Evolutionary conservation across 1,140 invertebrate genomes (phyloP).

Genomic region (Lamellibrachia luymesi): DNA sequence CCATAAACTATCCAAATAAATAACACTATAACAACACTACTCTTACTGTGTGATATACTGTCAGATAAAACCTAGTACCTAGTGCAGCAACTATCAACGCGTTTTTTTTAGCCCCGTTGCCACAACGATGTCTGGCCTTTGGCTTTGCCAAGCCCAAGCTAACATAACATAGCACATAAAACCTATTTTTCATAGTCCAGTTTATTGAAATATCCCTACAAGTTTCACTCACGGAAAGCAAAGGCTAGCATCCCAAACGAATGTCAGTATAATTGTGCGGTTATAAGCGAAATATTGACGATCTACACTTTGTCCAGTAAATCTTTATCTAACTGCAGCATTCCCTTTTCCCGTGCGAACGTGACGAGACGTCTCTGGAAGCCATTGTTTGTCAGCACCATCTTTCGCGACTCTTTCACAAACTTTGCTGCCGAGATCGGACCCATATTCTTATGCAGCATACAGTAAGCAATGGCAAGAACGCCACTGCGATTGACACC

Average conservation of each 20-base stretch:
- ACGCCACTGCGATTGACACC: constrained; percentile 30
- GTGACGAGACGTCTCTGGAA: constrained; percentile 22
- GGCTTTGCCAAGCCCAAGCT: too few relatives aligned
- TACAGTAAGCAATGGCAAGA: constrained; percentile 22
- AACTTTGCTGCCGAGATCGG: constrained; percentile 23
- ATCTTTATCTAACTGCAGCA: constrained; percentile 22
- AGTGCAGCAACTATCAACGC: too few relatives aligned
- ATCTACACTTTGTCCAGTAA: background rate
- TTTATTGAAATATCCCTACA: background rate
- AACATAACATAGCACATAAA: background rate
- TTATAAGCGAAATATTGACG: background rate
- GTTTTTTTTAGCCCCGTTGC: too few relatives aligned
- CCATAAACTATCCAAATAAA: too few relatives aligned
- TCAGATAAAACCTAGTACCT: too few relatives aligned
- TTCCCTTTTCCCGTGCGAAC: constrained; percentile 24
- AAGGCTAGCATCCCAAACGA: background rate
- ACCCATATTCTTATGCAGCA: constrained; percentile 28
- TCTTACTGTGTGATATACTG: too few relatives aligned
- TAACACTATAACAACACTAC: too few relatives aligned
- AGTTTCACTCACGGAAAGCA: background rate
- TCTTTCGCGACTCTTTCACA: constrained; percentile 24
- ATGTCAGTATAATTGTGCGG: background rate
- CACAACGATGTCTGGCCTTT: too few relatives aligned
- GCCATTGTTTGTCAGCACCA: constrained; percentile 24
- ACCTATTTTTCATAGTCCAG: background rate